Percentiles rank a stretch among this genome's conserved stretches.
phyloP scores from a whole-genome alignment of 2,797 vertebrate genomes.

The Ispidina picta region DNA sequence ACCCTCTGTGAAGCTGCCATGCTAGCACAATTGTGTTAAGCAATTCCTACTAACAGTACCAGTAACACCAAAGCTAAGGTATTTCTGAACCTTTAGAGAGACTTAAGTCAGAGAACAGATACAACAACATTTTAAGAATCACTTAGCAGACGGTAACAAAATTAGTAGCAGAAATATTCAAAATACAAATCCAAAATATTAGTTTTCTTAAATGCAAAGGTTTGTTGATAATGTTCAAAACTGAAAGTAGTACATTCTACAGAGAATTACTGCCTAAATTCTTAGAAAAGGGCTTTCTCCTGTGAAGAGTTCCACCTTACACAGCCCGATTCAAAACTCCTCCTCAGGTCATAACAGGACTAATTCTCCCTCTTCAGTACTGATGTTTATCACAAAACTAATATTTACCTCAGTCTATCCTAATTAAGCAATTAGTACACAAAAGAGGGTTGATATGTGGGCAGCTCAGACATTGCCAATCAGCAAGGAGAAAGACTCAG shows the following conservation, averaged over 20 bases:
- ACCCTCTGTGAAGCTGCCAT: not conserved
- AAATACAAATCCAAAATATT: not conserved
- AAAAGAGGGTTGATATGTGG: not conserved
- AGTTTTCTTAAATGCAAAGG: not conserved
- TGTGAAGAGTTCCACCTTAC: not conserved
- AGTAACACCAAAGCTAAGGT: not conserved
- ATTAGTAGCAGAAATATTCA: not conserved
- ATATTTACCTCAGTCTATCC: not conserved
- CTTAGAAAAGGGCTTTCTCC: not conserved
- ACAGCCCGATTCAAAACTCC: not conserved
- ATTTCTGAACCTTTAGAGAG: not conserved
- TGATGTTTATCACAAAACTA: not conserved
- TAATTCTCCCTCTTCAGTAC: not conserved
- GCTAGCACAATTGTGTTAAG: not conserved
- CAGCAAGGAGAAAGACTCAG: not conserved
- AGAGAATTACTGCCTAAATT: not conserved
- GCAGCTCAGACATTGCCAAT: not conserved
- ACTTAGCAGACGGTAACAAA: not conserved
- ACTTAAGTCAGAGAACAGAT: not conserved
- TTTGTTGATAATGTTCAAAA: not conserved
- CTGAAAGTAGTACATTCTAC: not conserved
- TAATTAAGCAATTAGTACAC: not conserved
- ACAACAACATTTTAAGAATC: not conserved
- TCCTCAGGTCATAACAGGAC: not conserved
- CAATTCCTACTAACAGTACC: not conserved